These are phyloP conservation scores for Holocentrus rufus DNA, from an alignment of 2,797 vertebrate species.

Conservation along the genomic window DNA sequence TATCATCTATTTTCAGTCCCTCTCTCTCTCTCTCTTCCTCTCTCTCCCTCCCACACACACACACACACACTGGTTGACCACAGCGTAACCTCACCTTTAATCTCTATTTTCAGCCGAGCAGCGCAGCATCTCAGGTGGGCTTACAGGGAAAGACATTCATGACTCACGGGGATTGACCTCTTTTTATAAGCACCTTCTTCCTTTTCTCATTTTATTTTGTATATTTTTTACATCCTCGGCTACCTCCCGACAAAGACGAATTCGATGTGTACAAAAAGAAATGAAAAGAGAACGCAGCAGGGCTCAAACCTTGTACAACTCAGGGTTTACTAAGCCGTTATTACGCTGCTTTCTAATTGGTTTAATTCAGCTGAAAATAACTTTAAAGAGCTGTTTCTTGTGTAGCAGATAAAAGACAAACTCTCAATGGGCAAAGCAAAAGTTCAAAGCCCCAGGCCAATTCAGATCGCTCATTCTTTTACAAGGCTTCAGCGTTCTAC, in stretches of 20 bases:
- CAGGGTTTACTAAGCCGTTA: not conserved
- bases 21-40: constrained; percentile 25
- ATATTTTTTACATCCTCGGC: constrained; percentile 25
- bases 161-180: constrained; percentile 56
- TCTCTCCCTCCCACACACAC: constrained; percentile 22
- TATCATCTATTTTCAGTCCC: constrained; percentile 33
- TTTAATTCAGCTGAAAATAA: constrained; percentile 48
- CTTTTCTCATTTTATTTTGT: constrained; percentile 36
- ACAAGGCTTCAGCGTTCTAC: constrained; percentile 14
- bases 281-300: constrained; percentile 27
- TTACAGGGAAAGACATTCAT: constrained; percentile 35
- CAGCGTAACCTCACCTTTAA: constrained; percentile 38
- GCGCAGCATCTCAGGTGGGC: constrained; percentile 48
- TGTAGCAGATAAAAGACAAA: constrained; percentile 38
- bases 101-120: constrained; percentile 40
- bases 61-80: constrained; percentile 25
- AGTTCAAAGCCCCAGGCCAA: constrained; percentile 19
- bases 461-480: not conserved
- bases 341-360: constrained; percentile 30
- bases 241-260: constrained; percentile 45
- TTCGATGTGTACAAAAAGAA: not conserved
- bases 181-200: constrained; percentile 29
- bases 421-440: constrained; percentile 25
- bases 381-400: constrained; percentile 17
- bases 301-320: constrained; percentile 30